These are phyloP conservation scores for Sphinx pinastri DNA, from an alignment of 2,888 invertebrate genomes.

Conservation along the genomic window DNA sequence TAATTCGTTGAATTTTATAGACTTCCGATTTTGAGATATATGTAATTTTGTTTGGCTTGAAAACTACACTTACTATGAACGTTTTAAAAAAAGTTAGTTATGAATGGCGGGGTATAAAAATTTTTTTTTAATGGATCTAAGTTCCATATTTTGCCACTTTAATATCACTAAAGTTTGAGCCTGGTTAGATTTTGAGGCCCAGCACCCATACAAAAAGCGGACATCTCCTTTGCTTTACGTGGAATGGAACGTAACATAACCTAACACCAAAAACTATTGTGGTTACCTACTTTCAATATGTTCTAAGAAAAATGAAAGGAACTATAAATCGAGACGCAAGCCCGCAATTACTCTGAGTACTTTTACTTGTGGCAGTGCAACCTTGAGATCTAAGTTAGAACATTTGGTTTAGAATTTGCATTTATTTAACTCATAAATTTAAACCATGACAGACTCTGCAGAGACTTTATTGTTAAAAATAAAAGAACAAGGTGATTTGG, in stretches of 20 bases:
- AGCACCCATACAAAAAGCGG: too few species aligned
- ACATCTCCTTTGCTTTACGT: too few species aligned
- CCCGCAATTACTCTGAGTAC: constrained; percentile 58
- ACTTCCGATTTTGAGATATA: too few species aligned
- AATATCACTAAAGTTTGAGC: too few species aligned
- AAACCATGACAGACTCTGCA: constrained; percentile 68
- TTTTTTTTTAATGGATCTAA: too few species aligned
- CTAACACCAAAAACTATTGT: constrained; percentile 25
- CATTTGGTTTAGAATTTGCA: constrained; percentile 38
- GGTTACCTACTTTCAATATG: constrained; percentile 11
- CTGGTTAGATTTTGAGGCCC: too few species aligned
- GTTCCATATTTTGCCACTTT: too few species aligned
- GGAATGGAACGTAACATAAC: constrained; percentile 27
- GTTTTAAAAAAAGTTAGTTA: too few species aligned
- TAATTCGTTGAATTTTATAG: too few species aligned
- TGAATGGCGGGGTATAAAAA: too few species aligned
- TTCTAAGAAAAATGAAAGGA: constrained; percentile 63
- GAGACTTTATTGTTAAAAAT: constrained; percentile 70
- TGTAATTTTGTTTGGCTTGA: too few species aligned
- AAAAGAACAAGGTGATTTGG: constrained; percentile 89
- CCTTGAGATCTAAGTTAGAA: constrained; percentile 49
- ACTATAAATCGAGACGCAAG: constrained; percentile 54
- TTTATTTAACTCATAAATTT: constrained; percentile 29
- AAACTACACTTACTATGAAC: too few species aligned
- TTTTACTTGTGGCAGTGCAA: constrained; percentile 54